Conservation (phyloP, 2,113 vertebrate species). For the Antechinus stuartii region DNA sequence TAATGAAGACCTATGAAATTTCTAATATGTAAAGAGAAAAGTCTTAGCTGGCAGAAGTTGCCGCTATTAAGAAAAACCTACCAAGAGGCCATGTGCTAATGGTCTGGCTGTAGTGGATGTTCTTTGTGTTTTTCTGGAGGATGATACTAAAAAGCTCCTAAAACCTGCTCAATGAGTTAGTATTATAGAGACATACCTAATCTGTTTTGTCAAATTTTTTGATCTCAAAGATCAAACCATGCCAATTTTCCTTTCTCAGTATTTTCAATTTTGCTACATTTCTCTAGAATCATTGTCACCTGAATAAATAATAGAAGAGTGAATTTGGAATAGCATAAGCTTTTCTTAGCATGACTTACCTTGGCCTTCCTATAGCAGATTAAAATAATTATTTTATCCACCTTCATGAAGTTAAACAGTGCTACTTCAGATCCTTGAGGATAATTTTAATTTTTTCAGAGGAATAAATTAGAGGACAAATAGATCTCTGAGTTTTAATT, state of each 20-base stretch:
- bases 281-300: background rate
- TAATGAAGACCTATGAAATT: background rate
- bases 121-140: background rate
- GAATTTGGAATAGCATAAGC: background rate
- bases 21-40: background rate
- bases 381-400: background rate
- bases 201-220: rapidly evolving
- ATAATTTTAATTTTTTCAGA: background rate
- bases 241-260: background rate
- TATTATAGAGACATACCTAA: background rate
- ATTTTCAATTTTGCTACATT: background rate
- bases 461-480: slow-evolving; percentile 19
- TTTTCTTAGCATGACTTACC: background rate
- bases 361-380: too few species aligned
- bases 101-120: rapidly evolving
- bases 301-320: background rate
- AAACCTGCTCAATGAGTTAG: background rate
- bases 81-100: background rate
- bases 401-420: background rate
- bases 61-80: background rate
- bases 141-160: background rate
- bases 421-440: background rate
- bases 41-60: background rate
- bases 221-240: background rate
- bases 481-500: background rate